Percentiles rank a stretch among this genome's conserved stretches.
phyloP scores from a whole-genome alignment of 2,113 vertebrate species.

The Crotalus helleri region DNA sequence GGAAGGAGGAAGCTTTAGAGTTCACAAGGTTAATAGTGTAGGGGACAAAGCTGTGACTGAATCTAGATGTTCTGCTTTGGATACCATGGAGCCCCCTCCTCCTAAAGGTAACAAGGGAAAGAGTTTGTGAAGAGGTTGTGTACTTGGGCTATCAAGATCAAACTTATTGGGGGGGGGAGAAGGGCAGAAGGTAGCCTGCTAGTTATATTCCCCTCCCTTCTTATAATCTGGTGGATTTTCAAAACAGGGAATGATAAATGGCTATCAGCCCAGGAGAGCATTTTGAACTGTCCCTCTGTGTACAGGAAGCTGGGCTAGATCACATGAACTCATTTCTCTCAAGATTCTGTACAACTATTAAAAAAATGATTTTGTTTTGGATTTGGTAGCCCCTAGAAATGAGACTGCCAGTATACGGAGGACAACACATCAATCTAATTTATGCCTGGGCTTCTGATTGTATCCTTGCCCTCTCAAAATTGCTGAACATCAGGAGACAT shows the following conservation, averaged over 20 bases:
- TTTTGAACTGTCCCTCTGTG: conserved; percentile 69
- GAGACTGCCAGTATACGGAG: conserved; percentile 72
- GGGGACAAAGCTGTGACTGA: no score
- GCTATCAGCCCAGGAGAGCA: conserved; percentile 62
- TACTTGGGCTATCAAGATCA: conserved; percentile 19
- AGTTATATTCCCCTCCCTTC: conserved; percentile 19
- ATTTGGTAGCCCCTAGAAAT: conserved; percentile 74
- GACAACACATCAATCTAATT: conserved; percentile 79
- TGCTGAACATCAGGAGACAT: conserved; percentile 46
- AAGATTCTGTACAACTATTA: conserved; percentile 71
- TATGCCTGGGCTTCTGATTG: conserved; percentile 58
- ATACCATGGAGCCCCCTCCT: no score
- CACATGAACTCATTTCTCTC: conserved; percentile 75
- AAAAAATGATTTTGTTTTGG: conserved; percentile 78
- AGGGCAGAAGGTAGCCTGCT: background rate
- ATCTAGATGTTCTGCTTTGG: no score
- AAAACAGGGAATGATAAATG: conserved; percentile 70
- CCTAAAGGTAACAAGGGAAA: no score
- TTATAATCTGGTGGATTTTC: conserved; percentile 58
- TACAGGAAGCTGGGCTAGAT: conserved; percentile 64
- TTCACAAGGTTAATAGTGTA: no score
- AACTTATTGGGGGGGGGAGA: background rate
- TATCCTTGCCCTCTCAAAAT: conserved; percentile 49
- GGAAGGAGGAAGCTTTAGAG: no score
- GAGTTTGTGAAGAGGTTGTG: background rate